Evolutionary conservation across 2,797 vertebrate genomes (phyloP), one percentile per base, ranked within the genome.

Genomic region (Anabacerthia variegaticeps): DNA sequence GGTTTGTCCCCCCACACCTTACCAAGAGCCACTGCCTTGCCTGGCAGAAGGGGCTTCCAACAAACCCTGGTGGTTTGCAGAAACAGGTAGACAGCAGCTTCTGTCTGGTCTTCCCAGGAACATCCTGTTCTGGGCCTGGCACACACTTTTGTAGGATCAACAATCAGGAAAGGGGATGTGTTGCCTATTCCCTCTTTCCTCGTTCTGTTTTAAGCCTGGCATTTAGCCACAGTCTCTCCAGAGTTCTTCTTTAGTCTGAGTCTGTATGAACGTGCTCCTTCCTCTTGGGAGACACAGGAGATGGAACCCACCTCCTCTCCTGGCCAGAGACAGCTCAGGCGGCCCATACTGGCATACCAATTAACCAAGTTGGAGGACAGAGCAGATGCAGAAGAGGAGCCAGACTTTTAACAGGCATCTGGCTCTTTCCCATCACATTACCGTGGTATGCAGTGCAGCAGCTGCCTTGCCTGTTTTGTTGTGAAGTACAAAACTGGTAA

Each of bases 101-200:
- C 58, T 85, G 32, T 2, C 8, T 67, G 39, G 18, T 62, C 14
- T 13, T 73, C 21, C 9, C 0, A 1, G 48, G 37, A 30, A 44
- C 28, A 26, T 51, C 43, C 43, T 3, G 0, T 1, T 0, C 48
- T 61, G 54, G 24, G 32, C 9, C 58, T 72, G 82, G 11, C 27
- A 49, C 11, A 27, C 1, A 8, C 21, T 90, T 46, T n/a, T 75
- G 41, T 32, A 52, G 77, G 12, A 71, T 49, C 28, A 7, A 18
- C 34, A 75, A 8, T 9, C 5, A n/a, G 56, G 56, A 69, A 51
- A 77, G 44, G 55, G 18, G 21, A 32, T 26, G 16, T 36, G 20
- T 48, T 19, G 66, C 12, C 24, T 36, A 5, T 30, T 66, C 13
- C 22, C 20, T 62, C 30, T 66, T 86, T 76, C 7, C 16, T 80